Base-by-base conservation (phyloP, 2,797 vertebrate genomes). In the Fundulus diaphanus region DNA sequence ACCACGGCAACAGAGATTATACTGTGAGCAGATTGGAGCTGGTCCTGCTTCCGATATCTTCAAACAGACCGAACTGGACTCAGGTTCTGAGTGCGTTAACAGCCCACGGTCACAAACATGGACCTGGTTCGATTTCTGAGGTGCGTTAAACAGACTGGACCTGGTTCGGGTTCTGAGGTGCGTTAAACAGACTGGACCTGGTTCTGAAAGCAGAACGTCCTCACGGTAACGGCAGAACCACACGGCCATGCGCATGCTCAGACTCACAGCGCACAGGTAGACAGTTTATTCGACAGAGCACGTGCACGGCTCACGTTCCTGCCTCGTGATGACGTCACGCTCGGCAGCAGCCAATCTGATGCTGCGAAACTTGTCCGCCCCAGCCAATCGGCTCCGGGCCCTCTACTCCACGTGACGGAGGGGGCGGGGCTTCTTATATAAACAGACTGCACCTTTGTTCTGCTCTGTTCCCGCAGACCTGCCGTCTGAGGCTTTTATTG, bases 351-450 rank as follows among this genome's bases (percentile, higher is more conserved):
- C 92, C 90, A 91, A 92, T 90, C 78, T 68, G 71, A 63, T 4
- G 70, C 54, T 80, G 29, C 40, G 0, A 51, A 70, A 68, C 77
- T 35, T 42, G 18, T 48, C 22, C 0, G 52, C 18, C 33, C 61
- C 72, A 56, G 81, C 91, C 90, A 90, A 91, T 90, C 79, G 72
- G 78, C 72, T 1, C 57, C 27, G 42, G 0, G 40, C 63, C 2
- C 33, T 18, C 71, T 6, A 18, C 61, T 51, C 48, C 31, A 79
- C 84, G 82, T 91, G 52, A 44, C 46, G 35, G 9, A 66, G 77
- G 63, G 72, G 91, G 88, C 73, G 72, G 90, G 80, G 61, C 76
- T 72, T 81, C 54, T 92, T 91, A 93, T 86, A 85, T 93, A 93
- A 94, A 94, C 91, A 92, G 86, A 80, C 22, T 22, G 42, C 65